A percentile compares a stretch with the other conserved stretches of the same genome.
These are phyloP conservation scores for Clangula hyemalis DNA, from an alignment of 2,797 vertebrate species.

Conservation along the genomic window DNA sequence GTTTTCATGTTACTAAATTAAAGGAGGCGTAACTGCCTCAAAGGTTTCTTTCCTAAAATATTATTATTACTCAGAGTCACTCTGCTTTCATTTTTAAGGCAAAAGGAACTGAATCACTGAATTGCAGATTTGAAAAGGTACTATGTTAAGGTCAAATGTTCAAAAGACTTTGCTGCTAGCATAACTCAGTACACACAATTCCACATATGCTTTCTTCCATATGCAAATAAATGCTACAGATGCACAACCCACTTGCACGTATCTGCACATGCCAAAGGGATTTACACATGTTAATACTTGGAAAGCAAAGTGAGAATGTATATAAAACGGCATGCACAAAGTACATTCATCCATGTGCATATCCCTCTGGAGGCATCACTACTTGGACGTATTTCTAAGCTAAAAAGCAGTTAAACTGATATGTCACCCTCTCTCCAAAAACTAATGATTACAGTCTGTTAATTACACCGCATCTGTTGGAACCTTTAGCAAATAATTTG, in stretches of 20 bases:
- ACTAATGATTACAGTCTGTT: slow-evolving; percentile 60
- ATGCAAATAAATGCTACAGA: slow-evolving; percentile 38
- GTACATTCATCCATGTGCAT: slow-evolving; percentile 39
- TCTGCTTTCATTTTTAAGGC: background rate
- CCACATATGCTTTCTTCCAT: slow-evolving; percentile 31
- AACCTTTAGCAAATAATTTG: slow-evolving; percentile 24
- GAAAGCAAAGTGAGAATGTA: slow-evolving; percentile 59
- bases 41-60: background rate
- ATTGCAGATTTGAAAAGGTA: background rate
- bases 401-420: slow-evolving; percentile 54
- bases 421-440: slow-evolving; percentile 38
- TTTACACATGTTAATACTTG: slow-evolving; percentile 62
- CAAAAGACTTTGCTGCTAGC: background rate
- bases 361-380: slow-evolving; percentile 45
- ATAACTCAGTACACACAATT: background rate
- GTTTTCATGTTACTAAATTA: background rate
- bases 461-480: slow-evolving; percentile 45
- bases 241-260: slow-evolving; percentile 25
- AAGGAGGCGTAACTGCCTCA: background rate
- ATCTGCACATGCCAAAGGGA: slow-evolving; percentile 58
- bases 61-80: background rate
- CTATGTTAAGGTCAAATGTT: background rate
- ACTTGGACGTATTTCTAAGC: slow-evolving; percentile 46
- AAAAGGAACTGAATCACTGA: background rate
- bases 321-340: slow-evolving; percentile 53